Base-by-base conservation (phyloP, 2,113 vertebrate genomes). In the Brevimyrus niger region DNA sequence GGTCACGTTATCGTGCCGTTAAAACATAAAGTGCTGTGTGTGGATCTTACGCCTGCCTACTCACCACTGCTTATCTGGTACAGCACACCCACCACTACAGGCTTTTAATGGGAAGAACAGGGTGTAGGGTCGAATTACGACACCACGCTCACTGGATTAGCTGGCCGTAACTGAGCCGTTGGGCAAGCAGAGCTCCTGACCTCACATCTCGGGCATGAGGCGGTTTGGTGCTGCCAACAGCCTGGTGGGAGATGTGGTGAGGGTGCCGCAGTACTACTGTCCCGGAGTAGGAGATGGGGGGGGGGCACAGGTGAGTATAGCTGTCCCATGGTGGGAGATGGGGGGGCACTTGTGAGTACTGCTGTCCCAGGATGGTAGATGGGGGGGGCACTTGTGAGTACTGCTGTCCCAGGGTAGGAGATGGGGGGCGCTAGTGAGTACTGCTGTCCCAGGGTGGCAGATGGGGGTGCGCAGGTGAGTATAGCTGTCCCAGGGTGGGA, bases 111-210 rank as follows among this genome's bases (percentile, higher is more conserved):
- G 87, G 38, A 48, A 55, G 15, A 21, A 51, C 9, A 21, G 38
- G 38, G 21, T 44, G 17, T 84, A 42, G 91, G 89, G 89, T 93
- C 91, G 90, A 86, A 89, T 88, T 91, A 88, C 83, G 55, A 51
- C 17, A 53, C 87, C 88, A 89, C 46, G 69, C 91, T 91, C 90
- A 31, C 89, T 46, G 90, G 83, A 88, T 46, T 35, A 82, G 27
- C 89, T 83, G 90, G 89, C 89, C 87, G 61, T 89, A 90, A 88
- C 89, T 83, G 4, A 48, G 90, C 89, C 80, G 50, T 42, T 48
- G 21, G 88, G 90, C 89, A 87, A 53, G 73, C 89, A 44, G 65
- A 73, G 89, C 51, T 51, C 51, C 47, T 87, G 31, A 42, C 50
- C 89, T 65, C 88, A 82, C 65, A 82, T 76, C 89, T 61, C 46